A percentile compares a stretch with the other conserved stretches of the same genome.
Conservation (phyloP, 2,888 invertebrate genomes). For the Mamestra brassicae region DNA sequence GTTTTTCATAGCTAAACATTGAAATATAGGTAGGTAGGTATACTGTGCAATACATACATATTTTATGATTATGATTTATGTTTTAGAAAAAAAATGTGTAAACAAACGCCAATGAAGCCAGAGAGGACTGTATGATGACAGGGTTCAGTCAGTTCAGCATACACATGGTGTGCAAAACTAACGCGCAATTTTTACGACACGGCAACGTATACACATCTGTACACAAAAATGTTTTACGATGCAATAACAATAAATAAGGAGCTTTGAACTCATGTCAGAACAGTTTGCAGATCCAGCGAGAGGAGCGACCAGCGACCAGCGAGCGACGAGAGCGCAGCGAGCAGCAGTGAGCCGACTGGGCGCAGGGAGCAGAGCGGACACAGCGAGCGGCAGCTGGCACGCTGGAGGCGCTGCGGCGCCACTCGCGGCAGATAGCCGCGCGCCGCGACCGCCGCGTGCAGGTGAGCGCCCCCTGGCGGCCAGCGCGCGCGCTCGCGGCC, state of each 20-base stretch:
- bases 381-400: conserved; percentile 53
- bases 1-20: conserved; percentile 13
- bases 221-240: conserved; percentile 73
- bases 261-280: conserved; percentile 71
- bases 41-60: conserved; percentile 13
- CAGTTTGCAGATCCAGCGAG: conserved; percentile 59
- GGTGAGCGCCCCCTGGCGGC: conserved; percentile 89
- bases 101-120: conserved; percentile 46
- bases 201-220: conserved; percentile 56
- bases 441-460: conserved; percentile 94
- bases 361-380: conserved; percentile 35
- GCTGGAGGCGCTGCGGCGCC: conserved; percentile 95
- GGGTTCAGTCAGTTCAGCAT: conserved; percentile 25
- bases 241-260: conserved; percentile 74
- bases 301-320: conserved; percentile 27
- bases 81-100: conserved; percentile 33
- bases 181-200: conserved; percentile 64
- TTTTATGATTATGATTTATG: conserved; percentile 33
- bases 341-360: conserved; percentile 36
- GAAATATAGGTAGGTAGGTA: not conserved
- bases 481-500: conserved; percentile 67
- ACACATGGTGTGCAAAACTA: conserved; percentile 56
- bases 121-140: conserved; percentile 32
- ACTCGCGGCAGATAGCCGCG: conserved; percentile 96
- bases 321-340: conserved; percentile 29